Percentiles rank a stretch among this genome's conserved stretches.
Conservation (phyloP, 1,140 invertebrate genomes). For the Bathynomus jamesi region DNA sequence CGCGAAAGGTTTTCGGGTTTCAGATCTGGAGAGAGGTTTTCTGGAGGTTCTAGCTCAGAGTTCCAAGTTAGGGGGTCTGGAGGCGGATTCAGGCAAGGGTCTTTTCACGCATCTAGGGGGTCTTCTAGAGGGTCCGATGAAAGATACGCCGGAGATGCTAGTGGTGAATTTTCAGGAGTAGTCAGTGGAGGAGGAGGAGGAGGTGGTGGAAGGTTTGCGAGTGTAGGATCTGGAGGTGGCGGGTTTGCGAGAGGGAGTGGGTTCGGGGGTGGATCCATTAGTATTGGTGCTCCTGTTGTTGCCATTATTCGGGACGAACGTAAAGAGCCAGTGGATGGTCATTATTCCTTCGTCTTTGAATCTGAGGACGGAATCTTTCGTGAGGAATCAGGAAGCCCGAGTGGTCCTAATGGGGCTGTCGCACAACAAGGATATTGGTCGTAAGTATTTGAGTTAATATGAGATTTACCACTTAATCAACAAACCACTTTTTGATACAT, state of each 20-base stretch:
- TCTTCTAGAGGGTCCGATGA: too few species aligned
- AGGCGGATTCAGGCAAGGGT: background rate
- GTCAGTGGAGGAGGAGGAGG: too few species aligned
- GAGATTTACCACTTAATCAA: background rate
- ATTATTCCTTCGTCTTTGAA: slow-evolving; percentile 6
- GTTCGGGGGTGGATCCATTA: background rate
- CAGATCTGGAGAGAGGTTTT: background rate
- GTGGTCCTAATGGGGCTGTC: slow-evolving; percentile 1
- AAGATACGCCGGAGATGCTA: too few species aligned
- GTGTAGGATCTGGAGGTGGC: background rate
- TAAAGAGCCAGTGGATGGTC: background rate
- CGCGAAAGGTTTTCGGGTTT: background rate
- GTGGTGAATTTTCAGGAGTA: too few species aligned
- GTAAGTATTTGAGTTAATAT: background rate
- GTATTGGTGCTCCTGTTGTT: background rate
- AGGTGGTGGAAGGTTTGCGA: background rate
- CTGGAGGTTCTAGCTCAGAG: background rate
- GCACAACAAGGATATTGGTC: slow-evolving; percentile 9
- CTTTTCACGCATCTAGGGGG: too few species aligned
- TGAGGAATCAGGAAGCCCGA: slow-evolving; percentile 3
- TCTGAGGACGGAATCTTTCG: slow-evolving; percentile 5
- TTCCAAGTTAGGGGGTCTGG: background rate
- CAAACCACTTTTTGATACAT: too few species aligned
- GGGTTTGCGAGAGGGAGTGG: background rate
- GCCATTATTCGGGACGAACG: slow-evolving; percentile 5